Base-by-base conservation (phyloP, 2,888 invertebrate genomes). In the Campoplex nolae region DNA sequence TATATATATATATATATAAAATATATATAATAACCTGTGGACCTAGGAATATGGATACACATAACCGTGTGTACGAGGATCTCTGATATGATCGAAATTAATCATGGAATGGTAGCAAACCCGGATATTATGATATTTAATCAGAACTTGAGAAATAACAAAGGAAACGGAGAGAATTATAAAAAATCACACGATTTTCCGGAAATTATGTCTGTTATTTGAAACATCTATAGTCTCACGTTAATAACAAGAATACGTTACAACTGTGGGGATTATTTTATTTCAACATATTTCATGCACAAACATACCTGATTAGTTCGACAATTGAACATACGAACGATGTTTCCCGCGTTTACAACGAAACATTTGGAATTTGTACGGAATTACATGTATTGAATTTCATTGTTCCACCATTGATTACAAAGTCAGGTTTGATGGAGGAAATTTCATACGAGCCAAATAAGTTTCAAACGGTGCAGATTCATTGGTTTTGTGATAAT, bases 61-160 rank as follows among this genome's bases (percentile, higher is more conserved):
- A 3, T 13, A 3, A 1, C 8, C 45, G n/a, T 42, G 35, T 76
- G 32, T 18, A 35, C 38, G 62, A 58, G 51, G 8, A 71, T 77
- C 38, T 3, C 65, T 23, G 81, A 75, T 82, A 45, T 28, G 73
- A 87, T 78, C 87, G 35, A 45, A 70, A 79, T 85, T 51, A 42
- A 75, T 82, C 68, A 80, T 58, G 48, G 32, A 76, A 35, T 78
- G 18, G n/a, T 45, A 35, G 35, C n/a, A 35, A 67, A 71, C 35
- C 62, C 82, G 70, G 82, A 71, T 79, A 87, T 78, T 32, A 75
- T 68, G 58, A 68, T 62, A 62, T 54, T 51, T 28, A 48, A 77
- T 76, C 56, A 51, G 80, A 18, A 32, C 58, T 74, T 54, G 42
- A 70, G 11, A 58, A 48, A 45, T 38, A 71, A 71, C n/a, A 62